A percentile compares a stretch with the other conserved stretches of the same genome.
Evolutionary conservation across 2,113 vertebrate genomes (phyloP).

Genomic region (Ictidomys tridecemlineatus): DNA sequence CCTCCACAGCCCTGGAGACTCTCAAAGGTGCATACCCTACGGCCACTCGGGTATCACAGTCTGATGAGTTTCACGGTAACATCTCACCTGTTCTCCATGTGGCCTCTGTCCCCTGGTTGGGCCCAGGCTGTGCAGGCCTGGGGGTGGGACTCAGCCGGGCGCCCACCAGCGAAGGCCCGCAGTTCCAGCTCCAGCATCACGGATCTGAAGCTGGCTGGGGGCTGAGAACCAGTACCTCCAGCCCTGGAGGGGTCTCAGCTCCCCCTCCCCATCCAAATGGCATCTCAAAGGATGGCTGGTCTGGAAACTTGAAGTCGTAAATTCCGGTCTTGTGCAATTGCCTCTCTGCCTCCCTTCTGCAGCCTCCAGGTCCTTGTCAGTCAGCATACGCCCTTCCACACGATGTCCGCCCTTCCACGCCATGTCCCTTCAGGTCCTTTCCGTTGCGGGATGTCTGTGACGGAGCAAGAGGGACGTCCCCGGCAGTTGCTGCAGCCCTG

Average conservation of each 20-base stretch:
- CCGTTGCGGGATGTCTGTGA: not conserved
- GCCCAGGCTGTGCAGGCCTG: not conserved
- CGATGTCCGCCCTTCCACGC: not conserved
- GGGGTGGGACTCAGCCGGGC: not conserved
- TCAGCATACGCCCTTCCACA: not conserved
- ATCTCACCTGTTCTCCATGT: not conserved
- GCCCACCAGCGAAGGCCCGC: too few species aligned
- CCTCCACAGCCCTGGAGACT: not conserved
- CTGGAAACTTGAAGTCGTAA: not conserved
- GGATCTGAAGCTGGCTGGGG: not conserved
- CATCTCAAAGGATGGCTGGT: not conserved
- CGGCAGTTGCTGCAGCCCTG: not conserved
- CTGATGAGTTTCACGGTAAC: not conserved
- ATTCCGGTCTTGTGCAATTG: not conserved
- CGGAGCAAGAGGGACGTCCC: fast-evolving
- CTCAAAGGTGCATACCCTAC: not conserved
- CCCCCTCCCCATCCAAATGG: not conserved
- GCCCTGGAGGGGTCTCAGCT: not conserved
- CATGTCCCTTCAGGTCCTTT: not conserved
- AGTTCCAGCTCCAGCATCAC: not conserved
- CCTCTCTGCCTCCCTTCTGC: not conserved
- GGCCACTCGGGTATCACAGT: not conserved
- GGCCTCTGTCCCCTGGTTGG: not conserved
- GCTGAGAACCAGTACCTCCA: not conserved
- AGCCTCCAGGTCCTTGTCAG: not conserved